These are phyloP conservation scores for Eupithecia vulgata DNA, from an alignment of 2,888 invertebrate genomes.

Conservation along the genomic window DNA sequence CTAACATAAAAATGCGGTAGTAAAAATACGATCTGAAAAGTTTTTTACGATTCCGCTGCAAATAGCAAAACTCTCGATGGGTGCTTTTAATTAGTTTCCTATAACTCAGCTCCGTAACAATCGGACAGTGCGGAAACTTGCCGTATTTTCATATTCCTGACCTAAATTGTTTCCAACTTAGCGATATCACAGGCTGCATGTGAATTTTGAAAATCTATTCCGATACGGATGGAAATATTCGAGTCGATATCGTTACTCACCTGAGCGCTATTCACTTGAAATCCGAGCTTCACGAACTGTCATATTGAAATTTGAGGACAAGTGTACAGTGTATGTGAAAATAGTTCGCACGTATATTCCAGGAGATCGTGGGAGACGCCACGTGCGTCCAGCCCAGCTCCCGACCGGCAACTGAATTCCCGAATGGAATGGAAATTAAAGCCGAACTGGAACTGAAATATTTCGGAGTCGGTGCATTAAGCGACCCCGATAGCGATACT, in stretches of 20 bases:
- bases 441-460: slow-evolving; percentile 31
- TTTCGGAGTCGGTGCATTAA: slow-evolving; percentile 37
- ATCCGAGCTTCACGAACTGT: slow-evolving; percentile 35
- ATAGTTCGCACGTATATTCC: slow-evolving; percentile 15
- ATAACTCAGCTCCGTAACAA: slow-evolving; percentile 24
- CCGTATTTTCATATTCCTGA: slow-evolving; percentile 28
- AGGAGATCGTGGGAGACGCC: slow-evolving; percentile 16
- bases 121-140: slow-evolving; percentile 26
- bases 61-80: slow-evolving; percentile 5
- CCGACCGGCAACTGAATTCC: slow-evolving; percentile 35
- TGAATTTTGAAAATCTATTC: slow-evolving; percentile 41
- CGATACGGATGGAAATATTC: slow-evolving; percentile 28
- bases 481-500: slow-evolving; percentile 37
- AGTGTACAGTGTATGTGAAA: slow-evolving; percentile 16
- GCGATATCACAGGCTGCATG: slow-evolving; percentile 23
- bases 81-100: slow-evolving; percentile 11
- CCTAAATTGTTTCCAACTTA: slow-evolving; percentile 32
- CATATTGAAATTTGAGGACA: slow-evolving; percentile 29
- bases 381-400: slow-evolving; percentile 38
- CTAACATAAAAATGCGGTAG: background rate
- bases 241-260: slow-evolving; percentile 57
- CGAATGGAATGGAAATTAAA: slow-evolving; percentile 24
- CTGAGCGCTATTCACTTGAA: slow-evolving; percentile 50
- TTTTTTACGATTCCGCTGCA: slow-evolving; percentile 9
- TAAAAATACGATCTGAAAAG: background rate